Evolutionary conservation across 2,888 invertebrate species (phyloP), one percentile per base, ranked within the genome.

Genomic region (Agrotis puta): DNA sequence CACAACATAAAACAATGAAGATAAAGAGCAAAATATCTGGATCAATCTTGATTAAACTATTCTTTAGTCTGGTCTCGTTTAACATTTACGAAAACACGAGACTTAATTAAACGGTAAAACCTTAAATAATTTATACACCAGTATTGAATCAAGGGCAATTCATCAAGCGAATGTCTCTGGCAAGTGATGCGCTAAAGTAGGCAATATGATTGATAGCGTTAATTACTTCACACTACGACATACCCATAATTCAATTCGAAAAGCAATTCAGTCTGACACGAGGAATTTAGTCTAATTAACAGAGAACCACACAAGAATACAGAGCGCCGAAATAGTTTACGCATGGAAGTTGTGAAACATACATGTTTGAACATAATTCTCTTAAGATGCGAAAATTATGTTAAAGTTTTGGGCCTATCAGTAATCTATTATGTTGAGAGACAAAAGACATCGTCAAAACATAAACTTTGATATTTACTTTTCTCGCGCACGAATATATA

Each of bases 121-220:
- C 54, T 50, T 71, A 65, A 70, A 68, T 48, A 54, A 66, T 56
- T 39, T 50, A 24, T 47, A 62, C 13, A 51, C 24, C 45, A 56
- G 47, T 67, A 73, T 76, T 70, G 65, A 76, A 85, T 85, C 81
- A 72, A 68, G 56, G 70, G 87, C 81, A 85, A 91, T 91, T 88
- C 81, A 90, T 90, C 91, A 91, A 77, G 56, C 66, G 72, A 75
- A 77, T 85, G 88, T 88, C 88, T 82, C 79, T 72, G 73, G 77
- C 84, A 84, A 87, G 84, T 86, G 89, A 89, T 89, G 86, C 84
- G 82, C 73, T 85, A 86, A 87, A 86, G 85, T 79, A 85, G 74
- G 75, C 66, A 73, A 56, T 48, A 87, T 92, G 91, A 91, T 90
- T 88, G 89, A 91, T 91, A 83, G 84, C 87, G 68, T 80, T 89